Conservation (phyloP, 2,888 invertebrate genomes). For the Yponomeuta sedellus region DNA sequence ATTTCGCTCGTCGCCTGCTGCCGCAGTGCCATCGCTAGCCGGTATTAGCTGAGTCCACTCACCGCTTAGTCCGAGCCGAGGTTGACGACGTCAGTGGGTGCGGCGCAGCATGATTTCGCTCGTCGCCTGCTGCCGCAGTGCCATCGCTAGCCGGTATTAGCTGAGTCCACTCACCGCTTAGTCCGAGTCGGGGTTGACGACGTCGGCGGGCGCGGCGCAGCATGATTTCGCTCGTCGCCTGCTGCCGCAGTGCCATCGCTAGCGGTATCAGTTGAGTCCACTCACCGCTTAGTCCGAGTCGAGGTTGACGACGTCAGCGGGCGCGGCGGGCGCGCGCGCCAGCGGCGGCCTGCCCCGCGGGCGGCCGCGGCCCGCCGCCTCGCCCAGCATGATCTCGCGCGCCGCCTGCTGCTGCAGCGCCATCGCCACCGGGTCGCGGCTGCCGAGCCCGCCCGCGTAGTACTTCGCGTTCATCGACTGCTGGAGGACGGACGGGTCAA, state of each 20-base stretch:
- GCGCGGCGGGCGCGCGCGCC: slow-evolving; percentile 20
- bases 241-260: no score
- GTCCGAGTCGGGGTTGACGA: slow-evolving; percentile 26
- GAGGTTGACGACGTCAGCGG: slow-evolving; percentile 25
- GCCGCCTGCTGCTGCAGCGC: slow-evolving; percentile 67
- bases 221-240: no score
- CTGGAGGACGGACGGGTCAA: slow-evolving; percentile 17
- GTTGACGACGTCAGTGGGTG: slow-evolving; percentile 25
- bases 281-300: slow-evolving; percentile 21
- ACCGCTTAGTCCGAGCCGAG: slow-evolving; percentile 22
- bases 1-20: no score
- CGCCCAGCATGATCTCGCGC: slow-evolving; percentile 60
- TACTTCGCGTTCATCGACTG: slow-evolving; percentile 64
- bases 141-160: no score
- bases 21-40: no score
- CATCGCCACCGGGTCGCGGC: slow-evolving; percentile 71
- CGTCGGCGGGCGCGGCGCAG: slow-evolving; percentile 21
- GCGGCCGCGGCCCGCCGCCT: slow-evolving; percentile 22
- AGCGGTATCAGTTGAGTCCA: slow-evolving; percentile 19
- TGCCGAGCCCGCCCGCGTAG: slow-evolving; percentile 72
- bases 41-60: slow-evolving; percentile 17
- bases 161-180: slow-evolving; percentile 17
- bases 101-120: no score
- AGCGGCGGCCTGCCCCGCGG: slow-evolving; percentile 30
- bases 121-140: no score